phyloP scores from a whole-genome alignment of 2,888 invertebrate species.

The Malachius bipustulatus region DNA sequence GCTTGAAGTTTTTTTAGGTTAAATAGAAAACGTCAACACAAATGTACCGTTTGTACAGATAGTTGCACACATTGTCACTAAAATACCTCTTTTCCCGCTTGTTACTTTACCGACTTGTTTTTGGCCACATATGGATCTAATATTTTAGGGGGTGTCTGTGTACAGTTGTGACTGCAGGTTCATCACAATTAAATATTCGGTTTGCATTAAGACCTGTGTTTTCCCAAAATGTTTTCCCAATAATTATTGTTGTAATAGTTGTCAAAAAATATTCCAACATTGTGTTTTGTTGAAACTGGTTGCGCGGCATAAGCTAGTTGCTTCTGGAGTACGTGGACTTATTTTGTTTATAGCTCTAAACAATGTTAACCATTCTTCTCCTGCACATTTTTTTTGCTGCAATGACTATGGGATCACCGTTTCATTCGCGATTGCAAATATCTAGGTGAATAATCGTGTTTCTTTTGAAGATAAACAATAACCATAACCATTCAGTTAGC shows the following conservation, averaged over 20 bases:
- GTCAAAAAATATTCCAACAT: slow-evolving; percentile 7
- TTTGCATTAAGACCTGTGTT: slow-evolving; percentile 16
- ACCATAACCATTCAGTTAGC: background rate
- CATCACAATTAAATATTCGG: slow-evolving; percentile 20
- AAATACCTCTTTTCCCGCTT: slow-evolving; percentile 13
- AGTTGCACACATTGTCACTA: slow-evolving; percentile 11
- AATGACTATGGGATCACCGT: slow-evolving; percentile 16
- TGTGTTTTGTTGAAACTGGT: slow-evolving; percentile 19
- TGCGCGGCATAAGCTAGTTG: slow-evolving; percentile 20
- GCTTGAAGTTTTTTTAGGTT: slow-evolving; percentile 23
- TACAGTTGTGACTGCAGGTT: slow-evolving; percentile 16
- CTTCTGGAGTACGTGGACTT: slow-evolving; percentile 19
- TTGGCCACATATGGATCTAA: slow-evolving; percentile 8
- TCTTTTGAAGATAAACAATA: background rate
- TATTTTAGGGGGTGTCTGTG: slow-evolving; percentile 9
- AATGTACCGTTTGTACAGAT: slow-evolving; percentile 24
- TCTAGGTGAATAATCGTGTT: slow-evolving; percentile 8
- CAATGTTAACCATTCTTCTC: slow-evolving; percentile 12
- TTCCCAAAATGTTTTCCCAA: slow-evolving; percentile 14
- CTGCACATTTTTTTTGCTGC: slow-evolving; percentile 11
- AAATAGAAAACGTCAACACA: slow-evolving; percentile 27
- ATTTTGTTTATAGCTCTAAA: slow-evolving; percentile 12
- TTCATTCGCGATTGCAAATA: slow-evolving; percentile 16
- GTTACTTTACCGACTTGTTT: slow-evolving; percentile 14
- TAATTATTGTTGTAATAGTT: slow-evolving; percentile 18